Conservation (phyloP, 2,888 invertebrate species). For the Merodon equestris region DNA sequence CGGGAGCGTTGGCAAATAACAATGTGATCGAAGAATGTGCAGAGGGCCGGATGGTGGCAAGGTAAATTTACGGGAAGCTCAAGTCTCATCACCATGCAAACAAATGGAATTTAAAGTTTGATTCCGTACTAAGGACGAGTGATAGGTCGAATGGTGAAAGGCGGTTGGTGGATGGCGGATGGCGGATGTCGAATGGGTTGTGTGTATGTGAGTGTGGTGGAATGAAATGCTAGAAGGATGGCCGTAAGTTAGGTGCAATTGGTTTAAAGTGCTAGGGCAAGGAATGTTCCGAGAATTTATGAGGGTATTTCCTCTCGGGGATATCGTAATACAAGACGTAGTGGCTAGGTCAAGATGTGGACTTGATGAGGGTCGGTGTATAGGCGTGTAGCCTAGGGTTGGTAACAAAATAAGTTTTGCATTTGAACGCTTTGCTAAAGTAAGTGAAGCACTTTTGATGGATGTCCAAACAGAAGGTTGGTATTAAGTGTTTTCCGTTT, state of each 20-base stretch:
- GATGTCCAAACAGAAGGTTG: no score
- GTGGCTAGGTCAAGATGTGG: slow-evolving; percentile 57
- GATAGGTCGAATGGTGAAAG: slow-evolving; percentile 11
- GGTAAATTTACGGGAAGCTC: slow-evolving; percentile 52
- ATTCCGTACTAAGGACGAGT: slow-evolving; percentile 53
- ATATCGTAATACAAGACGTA: slow-evolving; percentile 26
- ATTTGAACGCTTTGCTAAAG: no score
- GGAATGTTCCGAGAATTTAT: slow-evolving; percentile 52
- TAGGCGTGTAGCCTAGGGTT: no score
- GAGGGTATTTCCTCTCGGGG: slow-evolving; percentile 44
- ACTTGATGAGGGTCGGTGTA: neutral
- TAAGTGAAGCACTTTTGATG: no score
- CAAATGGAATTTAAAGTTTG: slow-evolving; percentile 64
- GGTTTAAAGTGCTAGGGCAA: slow-evolving; percentile 49
- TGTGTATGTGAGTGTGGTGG: no score
- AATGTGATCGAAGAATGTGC: neutral
- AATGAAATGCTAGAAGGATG: no score
- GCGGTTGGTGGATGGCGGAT: neutral
- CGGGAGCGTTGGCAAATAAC: no score
- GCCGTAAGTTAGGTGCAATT: slow-evolving; percentile 53
- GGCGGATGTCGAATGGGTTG: slow-evolving; percentile 1
- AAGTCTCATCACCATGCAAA: slow-evolving; percentile 61
- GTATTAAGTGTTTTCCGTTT: no score
- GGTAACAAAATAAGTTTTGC: no score
- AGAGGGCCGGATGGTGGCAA: neutral